A percentile compares a stretch with the other conserved stretches of the same genome.
Evolutionary conservation across 2,888 invertebrate genomes (phyloP).

Genomic region (Eudemis profundana): DNA sequence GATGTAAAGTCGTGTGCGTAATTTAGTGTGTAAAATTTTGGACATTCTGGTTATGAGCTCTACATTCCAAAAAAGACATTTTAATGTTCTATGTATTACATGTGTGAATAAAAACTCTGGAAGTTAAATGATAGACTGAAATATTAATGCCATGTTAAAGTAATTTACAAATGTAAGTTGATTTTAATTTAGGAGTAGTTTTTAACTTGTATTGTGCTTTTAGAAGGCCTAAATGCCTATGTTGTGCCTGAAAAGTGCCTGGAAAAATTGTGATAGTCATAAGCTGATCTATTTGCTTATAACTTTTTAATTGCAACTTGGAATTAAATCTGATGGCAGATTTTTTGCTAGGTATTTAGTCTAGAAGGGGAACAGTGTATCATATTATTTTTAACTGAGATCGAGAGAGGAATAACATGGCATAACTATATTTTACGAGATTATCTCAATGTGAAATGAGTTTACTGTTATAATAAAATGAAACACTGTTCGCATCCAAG

Average conservation of each 20-base stretch:
- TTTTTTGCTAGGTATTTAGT: background rate
- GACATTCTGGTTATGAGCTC: slow-evolving; percentile 22
- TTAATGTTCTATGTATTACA: slow-evolving; percentile 29
- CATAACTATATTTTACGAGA: background rate
- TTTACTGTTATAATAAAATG: slow-evolving; percentile 9
- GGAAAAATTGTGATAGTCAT: slow-evolving; percentile 5
- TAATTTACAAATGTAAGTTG: slow-evolving; percentile 40
- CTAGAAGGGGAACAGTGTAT: background rate
- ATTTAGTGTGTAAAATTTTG: slow-evolving; percentile 15
- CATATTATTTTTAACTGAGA: too few relatives aligned
- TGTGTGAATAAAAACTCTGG: slow-evolving; percentile 35
- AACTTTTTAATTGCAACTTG: background rate
- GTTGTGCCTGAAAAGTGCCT: slow-evolving; percentile 28
- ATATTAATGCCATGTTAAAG: slow-evolving; percentile 41
- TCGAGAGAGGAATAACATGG: too few relatives aligned
- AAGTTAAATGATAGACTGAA: slow-evolving; percentile 45
- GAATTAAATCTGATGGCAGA: background rate
- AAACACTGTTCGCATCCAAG: background rate
- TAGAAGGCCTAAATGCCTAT: slow-evolving; percentile 24
- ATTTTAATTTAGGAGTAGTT: slow-evolving; percentile 38
- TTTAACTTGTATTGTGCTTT: slow-evolving; percentile 27
- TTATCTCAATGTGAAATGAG: background rate
- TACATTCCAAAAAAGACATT: slow-evolving; percentile 42
- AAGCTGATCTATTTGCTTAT: slow-evolving; percentile 1
- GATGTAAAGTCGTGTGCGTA: slow-evolving; percentile 17